These are phyloP conservation scores for Branchellion lobata DNA, from an alignment of 2,888 invertebrate species.

Conservation along the genomic window DNA sequence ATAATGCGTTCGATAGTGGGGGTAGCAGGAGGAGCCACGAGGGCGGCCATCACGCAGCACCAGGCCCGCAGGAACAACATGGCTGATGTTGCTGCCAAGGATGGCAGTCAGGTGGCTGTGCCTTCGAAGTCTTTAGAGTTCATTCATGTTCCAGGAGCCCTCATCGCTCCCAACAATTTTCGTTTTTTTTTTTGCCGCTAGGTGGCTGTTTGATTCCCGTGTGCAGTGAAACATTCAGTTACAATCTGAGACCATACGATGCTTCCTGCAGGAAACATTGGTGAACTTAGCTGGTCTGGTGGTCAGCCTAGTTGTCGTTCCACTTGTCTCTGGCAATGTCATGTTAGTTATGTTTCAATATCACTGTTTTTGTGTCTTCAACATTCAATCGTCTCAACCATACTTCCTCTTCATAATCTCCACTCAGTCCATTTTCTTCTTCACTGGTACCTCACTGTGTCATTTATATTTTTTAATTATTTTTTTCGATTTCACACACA, in stretches of 20 bases:
- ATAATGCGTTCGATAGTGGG: slow-evolving; percentile 82
- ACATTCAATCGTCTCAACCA: not conserved
- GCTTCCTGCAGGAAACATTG: slow-evolving; percentile 72
- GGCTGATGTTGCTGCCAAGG: slow-evolving; percentile 84
- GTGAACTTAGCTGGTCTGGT: slow-evolving; percentile 86
- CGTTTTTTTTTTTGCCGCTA: not conserved
- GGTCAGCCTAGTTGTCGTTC: slow-evolving; percentile 75
- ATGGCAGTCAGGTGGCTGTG: slow-evolving; percentile 75
- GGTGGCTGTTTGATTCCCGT: not conserved
- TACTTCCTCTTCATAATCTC: not conserved
- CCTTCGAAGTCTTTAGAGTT: too few species aligned
- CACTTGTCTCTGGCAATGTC: slow-evolving; percentile 64
- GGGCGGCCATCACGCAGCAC: slow-evolving; percentile 82
- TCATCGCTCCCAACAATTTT: not conserved
- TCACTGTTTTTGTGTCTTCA: not conserved
- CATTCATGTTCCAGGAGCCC: not conserved
- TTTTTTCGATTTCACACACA: too few species aligned
- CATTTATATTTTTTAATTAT: too few species aligned
- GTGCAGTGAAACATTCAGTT: not conserved
- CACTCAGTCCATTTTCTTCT: not conserved
- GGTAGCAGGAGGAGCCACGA: slow-evolving; percentile 83
- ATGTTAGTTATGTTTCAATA: slow-evolving; percentile 55
- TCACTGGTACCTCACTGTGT: too few species aligned
- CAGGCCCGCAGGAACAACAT: slow-evolving; percentile 81
- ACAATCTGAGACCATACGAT: not conserved